Percentiles rank a stretch among this genome's conserved stretches.
Evolutionary conservation across 2,797 vertebrate genomes (phyloP).

Genomic region (Aythya fuligula): DNA sequence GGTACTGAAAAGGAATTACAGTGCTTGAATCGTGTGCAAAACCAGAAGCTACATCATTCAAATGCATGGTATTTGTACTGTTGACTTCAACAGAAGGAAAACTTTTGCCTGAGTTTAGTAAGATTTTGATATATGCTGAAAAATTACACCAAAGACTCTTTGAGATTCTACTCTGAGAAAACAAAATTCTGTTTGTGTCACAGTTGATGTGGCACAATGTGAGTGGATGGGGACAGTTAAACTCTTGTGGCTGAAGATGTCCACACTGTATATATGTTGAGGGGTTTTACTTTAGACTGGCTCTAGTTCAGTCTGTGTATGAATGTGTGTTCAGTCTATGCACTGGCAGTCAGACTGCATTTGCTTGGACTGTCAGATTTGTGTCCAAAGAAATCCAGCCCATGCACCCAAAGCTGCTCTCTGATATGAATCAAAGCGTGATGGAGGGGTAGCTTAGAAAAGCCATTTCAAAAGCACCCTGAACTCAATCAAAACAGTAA

Average conservation of each 20-base stretch:
- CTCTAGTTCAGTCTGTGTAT: neutral
- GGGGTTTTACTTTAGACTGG: neutral
- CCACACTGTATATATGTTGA: neutral
- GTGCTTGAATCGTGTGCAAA: neutral
- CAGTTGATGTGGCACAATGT: neutral
- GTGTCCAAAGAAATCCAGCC: neutral
- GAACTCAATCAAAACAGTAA: neutral
- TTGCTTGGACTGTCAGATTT: neutral
- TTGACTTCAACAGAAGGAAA: neutral
- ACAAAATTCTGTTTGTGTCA: neutral
- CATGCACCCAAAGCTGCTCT: neutral
- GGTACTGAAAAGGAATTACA: neutral
- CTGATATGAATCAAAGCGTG: neutral
- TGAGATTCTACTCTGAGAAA: neutral
- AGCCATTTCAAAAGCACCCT: neutral
- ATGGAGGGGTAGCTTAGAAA: neutral
- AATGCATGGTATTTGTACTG: neutral
- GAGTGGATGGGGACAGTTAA: neutral
- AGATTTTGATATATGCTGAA: neutral
- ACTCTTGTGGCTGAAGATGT: neutral
- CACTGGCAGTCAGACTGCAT: too few relatives aligned
- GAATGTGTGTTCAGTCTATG: neutral
- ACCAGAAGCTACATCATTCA: neutral
- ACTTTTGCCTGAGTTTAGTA: neutral
- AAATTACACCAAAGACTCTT: neutral